Evolutionary conservation across 2,888 invertebrate genomes (phyloP).

Genomic region (Hoplodrina ambigua): DNA sequence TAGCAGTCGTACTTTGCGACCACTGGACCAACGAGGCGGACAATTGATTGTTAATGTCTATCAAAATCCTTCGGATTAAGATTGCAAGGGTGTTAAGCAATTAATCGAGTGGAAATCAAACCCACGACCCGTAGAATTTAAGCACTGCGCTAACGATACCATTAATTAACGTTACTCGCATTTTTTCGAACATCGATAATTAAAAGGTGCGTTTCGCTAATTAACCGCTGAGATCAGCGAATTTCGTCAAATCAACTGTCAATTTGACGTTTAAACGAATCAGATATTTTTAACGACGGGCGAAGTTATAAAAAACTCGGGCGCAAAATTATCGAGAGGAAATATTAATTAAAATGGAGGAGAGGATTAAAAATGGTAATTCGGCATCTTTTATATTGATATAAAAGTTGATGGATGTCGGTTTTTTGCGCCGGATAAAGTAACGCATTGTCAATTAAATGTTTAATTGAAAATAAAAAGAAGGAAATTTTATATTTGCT

Average conservation of each 20-base stretch:
- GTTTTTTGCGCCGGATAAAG: background rate
- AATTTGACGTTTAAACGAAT: slow-evolving; percentile 53
- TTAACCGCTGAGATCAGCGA: slow-evolving; percentile 23
- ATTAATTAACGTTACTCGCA: slow-evolving; percentile 3
- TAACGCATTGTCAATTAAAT: slow-evolving; percentile 13
- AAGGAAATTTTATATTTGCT: background rate
- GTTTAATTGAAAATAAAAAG: background rate
- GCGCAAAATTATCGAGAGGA: slow-evolving; percentile 48
- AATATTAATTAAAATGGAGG: slow-evolving; percentile 46
- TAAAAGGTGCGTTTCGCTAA: slow-evolving; percentile 35
- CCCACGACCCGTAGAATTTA: background rate
- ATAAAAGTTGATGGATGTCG: slow-evolving; percentile 22
- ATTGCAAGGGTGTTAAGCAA: too few species aligned
- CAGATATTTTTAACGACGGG: slow-evolving; percentile 53
- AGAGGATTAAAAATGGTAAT: slow-evolving; percentile 48
- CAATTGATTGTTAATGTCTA: too few species aligned
- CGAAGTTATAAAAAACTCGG: slow-evolving; percentile 41
- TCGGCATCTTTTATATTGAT: slow-evolving; percentile 34
- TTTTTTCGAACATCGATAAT: slow-evolving; percentile 29
- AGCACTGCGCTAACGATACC: background rate
- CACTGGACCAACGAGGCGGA: too few species aligned
- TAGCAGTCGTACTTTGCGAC: too few species aligned
- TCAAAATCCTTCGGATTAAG: too few species aligned
- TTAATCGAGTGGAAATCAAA: background rate
- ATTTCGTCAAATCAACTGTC: slow-evolving; percentile 49